phyloP scores from a whole-genome alignment of 2,113 vertebrate species.

The Pseudorectes ferrugineus region DNA sequence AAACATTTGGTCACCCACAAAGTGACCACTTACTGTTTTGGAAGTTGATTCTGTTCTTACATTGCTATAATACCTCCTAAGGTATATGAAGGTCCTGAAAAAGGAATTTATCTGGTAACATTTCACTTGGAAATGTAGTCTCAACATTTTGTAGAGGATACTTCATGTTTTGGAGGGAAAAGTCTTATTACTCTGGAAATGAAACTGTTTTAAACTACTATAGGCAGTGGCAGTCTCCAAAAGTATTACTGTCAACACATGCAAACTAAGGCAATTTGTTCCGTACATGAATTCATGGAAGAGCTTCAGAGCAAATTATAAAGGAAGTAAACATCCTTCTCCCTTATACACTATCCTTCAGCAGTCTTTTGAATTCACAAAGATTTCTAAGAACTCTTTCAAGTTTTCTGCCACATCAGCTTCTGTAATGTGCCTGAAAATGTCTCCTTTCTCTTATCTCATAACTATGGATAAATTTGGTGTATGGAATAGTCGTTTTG shows the following conservation, averaged over 20 bases:
- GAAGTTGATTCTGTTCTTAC: neutral
- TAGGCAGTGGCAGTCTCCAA: neutral
- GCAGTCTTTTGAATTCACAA: neutral
- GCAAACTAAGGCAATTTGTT: conserved; percentile 20
- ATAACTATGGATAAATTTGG: neutral
- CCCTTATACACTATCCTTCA: neutral
- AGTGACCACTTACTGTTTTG: neutral
- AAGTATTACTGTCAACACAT: neutral
- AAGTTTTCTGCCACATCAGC: neutral
- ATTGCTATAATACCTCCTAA: neutral
- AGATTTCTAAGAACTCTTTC: neutral
- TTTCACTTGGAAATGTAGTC: neutral
- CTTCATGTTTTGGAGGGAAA: neutral
- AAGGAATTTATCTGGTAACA: neutral
- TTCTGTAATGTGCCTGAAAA: neutral
- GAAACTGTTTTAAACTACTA: neutral
- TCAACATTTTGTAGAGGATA: neutral
- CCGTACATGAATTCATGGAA: neutral
- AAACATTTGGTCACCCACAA: neutral
- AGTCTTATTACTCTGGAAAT: neutral
- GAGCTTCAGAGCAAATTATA: neutral
- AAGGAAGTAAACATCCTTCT: neutral
- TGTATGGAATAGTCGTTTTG: neutral
- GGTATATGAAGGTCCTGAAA: neutral
- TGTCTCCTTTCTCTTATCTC: neutral